Base-by-base conservation (phyloP, 2,888 invertebrate species). In the Agrochola lota region DNA sequence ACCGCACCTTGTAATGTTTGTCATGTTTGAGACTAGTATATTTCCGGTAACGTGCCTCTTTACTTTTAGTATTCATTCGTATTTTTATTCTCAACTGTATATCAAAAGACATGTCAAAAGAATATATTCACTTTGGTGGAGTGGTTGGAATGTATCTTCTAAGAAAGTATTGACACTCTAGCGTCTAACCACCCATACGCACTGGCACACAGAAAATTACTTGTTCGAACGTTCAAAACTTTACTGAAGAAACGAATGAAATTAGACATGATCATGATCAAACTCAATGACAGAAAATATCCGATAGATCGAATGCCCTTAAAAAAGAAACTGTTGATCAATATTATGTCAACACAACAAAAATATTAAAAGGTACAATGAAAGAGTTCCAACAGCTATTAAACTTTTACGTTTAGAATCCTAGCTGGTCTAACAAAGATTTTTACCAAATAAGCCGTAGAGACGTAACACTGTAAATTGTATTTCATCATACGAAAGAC, bases 1-100 rank as follows among this genome's bases (percentile, higher is more conserved):
- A 87, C 74, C 68, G 49, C 78, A 71, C 78, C 77, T 81, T 85
- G 40, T 1, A 43, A 70, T 85, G 52, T 75, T 79, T 76, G 59
- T n/a, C n/a, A 12, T 73, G 71, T 67, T 62, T 75, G 66, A 49
- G 55, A 74, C 71, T 72, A 70, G 57, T 63, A 69, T 63, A 81
- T 71, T 80, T 74, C 66, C 55, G 52, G 68, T 49, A 60, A 62
- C 60, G 30, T 52, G 63, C 15, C 60, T 57, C n/a, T 57, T n/a
- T 59, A 81, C 17, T 55, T 76, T 62, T 55, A 68, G 55, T 78
- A 63, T 26, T 40, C 12, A 63, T 64, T 57, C 20, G 43, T 66
- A 52, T 52, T 77, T 75, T 52, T 52, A 43, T 77, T 77, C 20
- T n/a, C 15, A 52, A 66, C 68, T 46, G 30, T 30, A 43, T 12